A percentile compares a stretch with the other conserved stretches of the same genome.
phyloP scores from a whole-genome alignment of 2,113 vertebrate genomes.

The Nematolebias whitei region DNA sequence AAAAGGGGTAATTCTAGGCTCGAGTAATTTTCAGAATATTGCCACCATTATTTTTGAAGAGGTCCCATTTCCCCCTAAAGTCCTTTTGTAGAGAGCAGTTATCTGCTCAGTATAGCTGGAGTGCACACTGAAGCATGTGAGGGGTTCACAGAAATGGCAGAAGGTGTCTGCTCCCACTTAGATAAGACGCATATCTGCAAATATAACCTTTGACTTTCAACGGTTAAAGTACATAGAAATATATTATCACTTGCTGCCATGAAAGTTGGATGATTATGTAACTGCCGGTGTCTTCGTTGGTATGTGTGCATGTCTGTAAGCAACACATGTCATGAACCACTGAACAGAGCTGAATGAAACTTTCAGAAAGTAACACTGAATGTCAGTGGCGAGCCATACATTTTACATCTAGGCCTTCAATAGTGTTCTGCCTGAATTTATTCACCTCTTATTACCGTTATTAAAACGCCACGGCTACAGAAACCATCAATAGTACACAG shows the following conservation, averaged over 20 bases:
- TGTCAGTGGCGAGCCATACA: too few species aligned
- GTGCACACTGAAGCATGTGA: conserved; percentile 21
- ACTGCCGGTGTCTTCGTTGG: too few species aligned
- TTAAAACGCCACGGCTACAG: too few species aligned
- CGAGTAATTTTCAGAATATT: conserved; percentile 56
- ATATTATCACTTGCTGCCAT: neutral
- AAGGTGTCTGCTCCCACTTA: conserved; percentile 35
- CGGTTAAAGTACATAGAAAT: conserved; percentile 7
- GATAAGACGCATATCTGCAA: conserved; percentile 44
- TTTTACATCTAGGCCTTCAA: too few species aligned
- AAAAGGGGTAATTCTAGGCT: conserved; percentile 49
- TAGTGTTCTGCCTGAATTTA: too few species aligned
- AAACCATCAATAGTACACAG: too few species aligned
- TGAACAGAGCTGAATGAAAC: too few species aligned
- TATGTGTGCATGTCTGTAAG: too few species aligned
- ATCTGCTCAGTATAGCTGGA: conserved; percentile 36
- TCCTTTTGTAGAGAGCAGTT: conserved; percentile 34
- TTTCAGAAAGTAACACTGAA: too few species aligned
- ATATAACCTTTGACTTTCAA: conserved; percentile 13
- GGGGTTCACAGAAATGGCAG: conserved; percentile 38
- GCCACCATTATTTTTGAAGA: conserved; percentile 53
- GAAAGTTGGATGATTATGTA: too few species aligned
- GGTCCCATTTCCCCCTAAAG: conserved; percentile 38
- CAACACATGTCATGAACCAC: too few species aligned
- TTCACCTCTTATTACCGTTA: too few species aligned